A percentile compares a stretch with the other conserved stretches of the same genome.
phyloP scores from a whole-genome alignment of 2,888 invertebrate species.

The Andrena flavipes region DNA sequence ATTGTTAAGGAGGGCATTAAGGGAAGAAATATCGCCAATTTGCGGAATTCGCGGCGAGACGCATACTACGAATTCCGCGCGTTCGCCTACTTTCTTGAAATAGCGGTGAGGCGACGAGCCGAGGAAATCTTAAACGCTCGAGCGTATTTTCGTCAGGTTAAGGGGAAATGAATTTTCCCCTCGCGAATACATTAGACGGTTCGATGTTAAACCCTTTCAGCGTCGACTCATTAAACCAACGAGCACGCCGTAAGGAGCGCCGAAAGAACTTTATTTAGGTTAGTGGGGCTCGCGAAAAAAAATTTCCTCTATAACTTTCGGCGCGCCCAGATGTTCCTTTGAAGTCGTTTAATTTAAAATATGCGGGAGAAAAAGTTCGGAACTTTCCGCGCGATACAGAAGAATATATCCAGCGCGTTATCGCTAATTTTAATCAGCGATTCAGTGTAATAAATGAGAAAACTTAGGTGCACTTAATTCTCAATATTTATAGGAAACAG shows the following conservation, averaged over 20 bases:
- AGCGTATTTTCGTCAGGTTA: conserved; percentile 13
- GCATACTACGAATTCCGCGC: conserved; percentile 53
- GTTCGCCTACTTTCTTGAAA: conserved; percentile 65
- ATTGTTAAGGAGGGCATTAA: not conserved
- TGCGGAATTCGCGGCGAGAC: conserved; percentile 42
- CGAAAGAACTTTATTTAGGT: conserved; percentile 25
- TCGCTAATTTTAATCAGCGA: not conserved
- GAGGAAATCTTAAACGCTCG: conserved; percentile 21
- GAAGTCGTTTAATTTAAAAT: conserved; percentile 4
- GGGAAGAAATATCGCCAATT: conserved; percentile 39
- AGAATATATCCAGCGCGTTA: not conserved
- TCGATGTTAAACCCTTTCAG: not conserved
- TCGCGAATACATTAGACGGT: not conserved
- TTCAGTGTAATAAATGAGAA: not conserved
- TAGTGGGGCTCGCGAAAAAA: conserved; percentile 15
- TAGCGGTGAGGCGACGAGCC: conserved; percentile 41
- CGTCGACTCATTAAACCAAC: not conserved
- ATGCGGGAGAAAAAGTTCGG: not conserved
- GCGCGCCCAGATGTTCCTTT: conserved; percentile 8
- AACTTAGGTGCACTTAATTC: not conserved
- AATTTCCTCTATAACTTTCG: not conserved
- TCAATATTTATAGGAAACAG: not conserved
- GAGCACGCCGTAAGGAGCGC: not conserved
- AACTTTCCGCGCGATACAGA: not conserved
- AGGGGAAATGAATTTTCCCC: conserved; percentile 10